Evolutionary conservation across 2,113 vertebrate species (phyloP).

Genomic region (Lagopus muta): DNA sequence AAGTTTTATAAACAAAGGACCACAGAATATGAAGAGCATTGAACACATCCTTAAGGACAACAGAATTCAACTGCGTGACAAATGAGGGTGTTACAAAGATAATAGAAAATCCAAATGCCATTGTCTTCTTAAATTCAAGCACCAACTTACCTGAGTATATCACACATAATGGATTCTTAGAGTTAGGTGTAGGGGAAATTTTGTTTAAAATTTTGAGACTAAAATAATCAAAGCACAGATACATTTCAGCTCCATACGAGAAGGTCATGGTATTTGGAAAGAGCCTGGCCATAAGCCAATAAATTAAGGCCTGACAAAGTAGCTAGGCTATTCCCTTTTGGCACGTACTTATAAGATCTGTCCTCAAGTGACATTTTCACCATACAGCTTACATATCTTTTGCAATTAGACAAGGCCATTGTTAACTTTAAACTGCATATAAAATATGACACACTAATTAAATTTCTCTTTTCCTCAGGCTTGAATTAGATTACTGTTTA

Average conservation of each 20-base stretch:
- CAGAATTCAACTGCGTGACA: neutral
- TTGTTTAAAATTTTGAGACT: neutral
- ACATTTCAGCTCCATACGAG: slow-evolving; percentile 8
- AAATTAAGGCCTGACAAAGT: slow-evolving; percentile 22
- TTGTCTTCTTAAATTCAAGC: neutral
- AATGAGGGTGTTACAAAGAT: slow-evolving; percentile 12
- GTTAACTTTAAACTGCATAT: neutral
- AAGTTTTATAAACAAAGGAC: neutral
- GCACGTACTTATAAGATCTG: slow-evolving; percentile 21
- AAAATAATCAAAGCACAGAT: slow-evolving; percentile 40
- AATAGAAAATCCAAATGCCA: neutral
- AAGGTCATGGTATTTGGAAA: slow-evolving; percentile 49
- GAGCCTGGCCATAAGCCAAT: slow-evolving; percentile 27
- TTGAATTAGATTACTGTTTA: neutral
- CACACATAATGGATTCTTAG: neutral
- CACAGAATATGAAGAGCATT: neutral
- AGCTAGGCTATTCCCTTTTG: neutral
- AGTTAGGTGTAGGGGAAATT: neutral
- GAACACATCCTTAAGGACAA: neutral
- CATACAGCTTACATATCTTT: neutral
- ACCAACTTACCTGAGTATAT: neutral
- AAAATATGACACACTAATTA: neutral
- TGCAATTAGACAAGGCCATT: neutral
- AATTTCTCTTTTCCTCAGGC: neutral
- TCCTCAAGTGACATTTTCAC: slow-evolving; percentile 35